A percentile compares a stretch with the other conserved stretches of the same genome.
phyloP scores from a whole-genome alignment of 1,140 invertebrate genomes.

The Drosophila miranda region DNA sequence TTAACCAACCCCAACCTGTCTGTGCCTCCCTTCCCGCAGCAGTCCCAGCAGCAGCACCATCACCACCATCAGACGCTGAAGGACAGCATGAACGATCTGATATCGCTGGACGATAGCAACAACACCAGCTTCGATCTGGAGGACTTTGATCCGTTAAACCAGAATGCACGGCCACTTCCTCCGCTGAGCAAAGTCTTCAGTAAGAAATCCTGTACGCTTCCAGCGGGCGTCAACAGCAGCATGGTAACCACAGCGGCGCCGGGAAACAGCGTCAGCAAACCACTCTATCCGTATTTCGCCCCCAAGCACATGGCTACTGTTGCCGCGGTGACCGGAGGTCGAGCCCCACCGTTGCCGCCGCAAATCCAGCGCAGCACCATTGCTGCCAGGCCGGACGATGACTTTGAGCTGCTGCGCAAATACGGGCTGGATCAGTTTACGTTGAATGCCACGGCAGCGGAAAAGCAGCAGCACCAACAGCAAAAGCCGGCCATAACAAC shows the following conservation, averaged over 20 bases:
- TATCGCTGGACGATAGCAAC: conserved; percentile 81
- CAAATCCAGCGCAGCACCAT: conserved; percentile 55
- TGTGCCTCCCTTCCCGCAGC: conserved; percentile 25
- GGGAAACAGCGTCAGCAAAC: conserved; percentile 83
- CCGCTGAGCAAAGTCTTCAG: conserved; percentile 62
- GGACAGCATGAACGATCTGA: conserved; percentile 79
- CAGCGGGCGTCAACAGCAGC: conserved; percentile 82
- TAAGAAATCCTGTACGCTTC: conserved; percentile 82
- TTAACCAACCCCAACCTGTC: conserved; percentile 27
- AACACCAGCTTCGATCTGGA: conserved; percentile 81
- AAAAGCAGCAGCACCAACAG: conserved; percentile 31
- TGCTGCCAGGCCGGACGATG: conserved; percentile 73
- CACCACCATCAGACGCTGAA: conserved; percentile 46
- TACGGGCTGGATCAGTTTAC: conserved; percentile 84
- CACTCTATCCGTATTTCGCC: conserved; percentile 85
- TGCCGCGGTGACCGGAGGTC: conserved; percentile 52
- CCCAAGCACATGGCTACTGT: conserved; percentile 81
- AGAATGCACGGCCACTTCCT: conserved; percentile 78
- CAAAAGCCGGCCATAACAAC: conserved; percentile 8
- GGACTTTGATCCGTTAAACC: conserved; percentile 81
- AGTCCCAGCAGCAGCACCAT: conserved; percentile 63
- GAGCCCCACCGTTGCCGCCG: conserved; percentile 51
- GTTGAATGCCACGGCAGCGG: conserved; percentile 46
- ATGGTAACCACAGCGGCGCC: conserved; percentile 19
- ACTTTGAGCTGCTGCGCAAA: conserved; percentile 84